These are phyloP conservation scores for Campylomormyrus numenius DNA, from an alignment of 2,113 vertebrate genomes.

Conservation along the genomic window DNA sequence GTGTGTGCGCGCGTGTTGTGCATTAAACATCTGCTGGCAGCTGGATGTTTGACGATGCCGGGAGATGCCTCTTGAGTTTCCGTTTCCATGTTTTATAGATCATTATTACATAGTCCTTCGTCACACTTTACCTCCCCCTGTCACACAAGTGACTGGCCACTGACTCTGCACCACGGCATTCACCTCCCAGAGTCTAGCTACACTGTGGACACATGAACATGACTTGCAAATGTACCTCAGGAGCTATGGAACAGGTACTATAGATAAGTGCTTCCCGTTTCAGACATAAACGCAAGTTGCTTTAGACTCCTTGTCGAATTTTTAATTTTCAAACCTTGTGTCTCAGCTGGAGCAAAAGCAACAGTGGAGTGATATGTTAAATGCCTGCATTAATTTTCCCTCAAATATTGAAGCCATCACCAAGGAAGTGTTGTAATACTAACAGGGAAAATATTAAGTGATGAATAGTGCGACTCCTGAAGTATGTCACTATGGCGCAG, in stretches of 20 bases:
- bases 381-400: neutral
- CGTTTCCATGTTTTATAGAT: neutral
- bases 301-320: neutral
- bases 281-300: neutral
- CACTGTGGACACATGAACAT: neutral
- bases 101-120: neutral
- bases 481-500: neutral
- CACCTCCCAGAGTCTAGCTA: neutral
- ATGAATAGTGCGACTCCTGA: neutral
- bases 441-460: neutral
- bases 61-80: neutral
- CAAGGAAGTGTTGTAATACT: neutral
- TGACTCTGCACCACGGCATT: neutral
- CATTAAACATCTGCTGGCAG: slow-evolving; percentile 56
- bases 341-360: neutral
- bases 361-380: neutral
- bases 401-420: neutral
- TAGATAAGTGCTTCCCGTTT: neutral
- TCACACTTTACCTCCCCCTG: neutral
- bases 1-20: neutral
- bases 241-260: neutral
- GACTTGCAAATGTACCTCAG: neutral
- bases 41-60: slow-evolving; percentile 34
- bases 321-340: neutral
- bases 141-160: neutral